These are phyloP conservation scores for Polyergus mexicanus DNA, from an alignment of 1,140 invertebrate species.

Conservation along the genomic window DNA sequence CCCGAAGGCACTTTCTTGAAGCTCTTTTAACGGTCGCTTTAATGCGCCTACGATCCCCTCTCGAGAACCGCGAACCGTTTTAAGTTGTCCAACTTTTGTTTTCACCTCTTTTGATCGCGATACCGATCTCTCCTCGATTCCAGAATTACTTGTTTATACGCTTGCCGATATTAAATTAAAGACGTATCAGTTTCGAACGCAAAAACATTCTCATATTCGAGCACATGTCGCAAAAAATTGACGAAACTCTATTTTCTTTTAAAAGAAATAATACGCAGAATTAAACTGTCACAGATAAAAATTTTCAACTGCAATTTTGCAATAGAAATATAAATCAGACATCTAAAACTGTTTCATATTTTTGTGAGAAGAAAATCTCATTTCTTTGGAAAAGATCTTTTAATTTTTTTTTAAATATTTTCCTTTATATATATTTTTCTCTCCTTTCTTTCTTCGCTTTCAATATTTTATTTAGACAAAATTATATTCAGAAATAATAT, in stretches of 20 bases:
- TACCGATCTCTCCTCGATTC: neutral
- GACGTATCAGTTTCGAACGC: neutral
- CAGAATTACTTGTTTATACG: slow-evolving; percentile 13
- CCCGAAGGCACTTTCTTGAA: slow-evolving; percentile 14
- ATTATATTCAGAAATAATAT: neutral
- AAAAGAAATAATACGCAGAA: neutral
- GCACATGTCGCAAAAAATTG: neutral
- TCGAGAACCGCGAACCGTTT: slow-evolving; percentile 20
- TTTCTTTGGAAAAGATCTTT: neutral
- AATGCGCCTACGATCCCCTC: slow-evolving; percentile 1
- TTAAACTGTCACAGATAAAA: neutral
- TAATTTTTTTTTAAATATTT: neutral
- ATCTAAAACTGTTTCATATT: neutral
- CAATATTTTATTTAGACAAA: neutral
- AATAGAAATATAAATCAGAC: neutral
- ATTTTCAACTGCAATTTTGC: neutral
- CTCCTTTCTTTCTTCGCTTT: neutral
- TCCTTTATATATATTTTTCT: too few relatives aligned
- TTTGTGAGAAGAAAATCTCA: neutral
- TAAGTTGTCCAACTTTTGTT: slow-evolving; percentile 40
- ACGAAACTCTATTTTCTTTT: neutral
- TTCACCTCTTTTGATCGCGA: slow-evolving; percentile 7
- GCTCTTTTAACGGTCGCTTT: slow-evolving; percentile 7
- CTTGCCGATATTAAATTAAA: slow-evolving; percentile 19
- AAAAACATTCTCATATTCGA: neutral